Evolutionary conservation across 2,113 vertebrate genomes (phyloP), one percentile per base, ranked within the genome.

Genomic region (Mormoops blainvillei): DNA sequence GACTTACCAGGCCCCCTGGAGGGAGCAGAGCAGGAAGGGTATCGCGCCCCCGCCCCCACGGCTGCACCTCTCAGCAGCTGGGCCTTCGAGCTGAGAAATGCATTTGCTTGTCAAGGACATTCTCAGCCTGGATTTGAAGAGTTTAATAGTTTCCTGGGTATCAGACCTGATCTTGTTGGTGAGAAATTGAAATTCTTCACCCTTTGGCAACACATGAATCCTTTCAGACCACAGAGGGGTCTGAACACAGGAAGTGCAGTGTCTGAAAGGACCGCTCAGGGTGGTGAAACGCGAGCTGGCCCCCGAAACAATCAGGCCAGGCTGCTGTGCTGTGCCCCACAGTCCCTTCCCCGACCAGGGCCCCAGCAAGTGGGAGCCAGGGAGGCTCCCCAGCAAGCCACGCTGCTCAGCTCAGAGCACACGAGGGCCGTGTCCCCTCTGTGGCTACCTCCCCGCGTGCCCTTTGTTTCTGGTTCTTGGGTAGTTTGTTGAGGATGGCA

Each of bases 51-150:
- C n/a, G n/a, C 48, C 86, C 87, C 94, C 1, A 10, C 63, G 54
- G 94, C 95, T 78, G 0, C 92, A 19, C 84, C 81, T 90, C 89
- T 86, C 38, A 26, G 94, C 92, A 86, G 83, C 96, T 84, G 92
- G 71, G 85, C 50, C 97, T 80, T 91, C 82, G 95, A 88, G 90
- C 78, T 54, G 78, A 68, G 77, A 96, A 52, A n/a, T 18, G 54
- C 58, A 63, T 70, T 48, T 65, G 86, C 91, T 70, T 97, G 87
- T 94, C 97, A 80, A 45, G 91, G 71, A 80, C 84, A 97, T 80
- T 78, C 87, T 71, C 91, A 89, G 84, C 63, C 90, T 48, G 28
- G 71, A 71, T 48, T 81, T 84, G 95, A 84, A 93, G 89, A 87
- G 67, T 81, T n/a, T 63, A 83, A 50, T 87, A 20, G 63, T 71